Percentiles rank a stretch among this genome's conserved stretches.
Conservation (phyloP, 2,113 vertebrate species). For the Coracopsis vasa region DNA sequence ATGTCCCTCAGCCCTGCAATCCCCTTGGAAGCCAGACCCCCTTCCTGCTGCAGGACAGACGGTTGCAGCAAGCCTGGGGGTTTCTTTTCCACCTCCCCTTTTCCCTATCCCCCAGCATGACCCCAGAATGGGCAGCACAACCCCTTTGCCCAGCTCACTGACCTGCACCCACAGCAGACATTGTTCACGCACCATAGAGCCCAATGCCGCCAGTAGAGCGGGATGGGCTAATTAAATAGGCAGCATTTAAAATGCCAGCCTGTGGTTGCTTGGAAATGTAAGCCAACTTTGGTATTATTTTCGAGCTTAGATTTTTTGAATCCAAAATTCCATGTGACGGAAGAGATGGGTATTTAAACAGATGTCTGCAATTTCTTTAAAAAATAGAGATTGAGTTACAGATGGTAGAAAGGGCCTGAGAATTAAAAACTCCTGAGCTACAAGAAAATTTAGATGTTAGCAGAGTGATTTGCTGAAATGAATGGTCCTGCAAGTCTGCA, state of each 20-base stretch:
- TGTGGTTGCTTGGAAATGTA: constrained; percentile 49
- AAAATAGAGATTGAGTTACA: constrained; percentile 68
- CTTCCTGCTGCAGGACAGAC: background rate
- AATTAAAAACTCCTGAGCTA: constrained; percentile 49
- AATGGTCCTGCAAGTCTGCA: constrained; percentile 22
- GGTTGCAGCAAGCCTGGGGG: background rate
- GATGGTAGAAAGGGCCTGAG: constrained; percentile 64
- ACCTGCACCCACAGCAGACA: background rate
- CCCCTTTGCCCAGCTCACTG: accelerated
- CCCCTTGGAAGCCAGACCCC: background rate
- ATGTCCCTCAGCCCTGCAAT: background rate
- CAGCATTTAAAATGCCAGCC: constrained; percentile 36
- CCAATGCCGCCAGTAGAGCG: accelerated
- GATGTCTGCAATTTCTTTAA: constrained; percentile 68
- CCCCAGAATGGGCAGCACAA: background rate
- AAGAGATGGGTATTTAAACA: constrained; percentile 71
- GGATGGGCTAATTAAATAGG: background rate
- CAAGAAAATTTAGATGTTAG: constrained; percentile 61
- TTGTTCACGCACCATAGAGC: background rate
- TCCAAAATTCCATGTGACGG: constrained; percentile 56
- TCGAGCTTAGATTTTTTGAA: constrained; percentile 56
- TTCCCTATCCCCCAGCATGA: background rate
- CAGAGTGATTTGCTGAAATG: constrained; percentile 44
- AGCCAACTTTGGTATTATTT: constrained; percentile 39
- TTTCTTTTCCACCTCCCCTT: background rate